phyloP scores from a whole-genome alignment of 2,113 vertebrate species.

The Gnathonemus longibarbis region DNA sequence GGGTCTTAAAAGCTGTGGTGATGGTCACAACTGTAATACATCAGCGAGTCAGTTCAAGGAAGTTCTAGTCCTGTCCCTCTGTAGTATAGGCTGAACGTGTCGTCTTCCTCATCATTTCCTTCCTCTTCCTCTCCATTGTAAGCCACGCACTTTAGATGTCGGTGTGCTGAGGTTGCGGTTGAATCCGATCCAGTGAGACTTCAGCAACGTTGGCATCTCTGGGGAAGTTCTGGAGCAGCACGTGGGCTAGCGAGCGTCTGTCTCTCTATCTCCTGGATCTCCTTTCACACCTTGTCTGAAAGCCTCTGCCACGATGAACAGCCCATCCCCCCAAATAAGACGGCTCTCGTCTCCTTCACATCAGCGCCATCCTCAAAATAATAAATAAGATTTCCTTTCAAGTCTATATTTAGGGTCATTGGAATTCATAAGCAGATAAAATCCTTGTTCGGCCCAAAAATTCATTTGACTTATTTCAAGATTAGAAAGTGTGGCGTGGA shows the following conservation, averaged over 20 bases:
- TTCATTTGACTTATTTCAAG: conserved; percentile 13
- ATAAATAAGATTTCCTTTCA: conserved; percentile 1
- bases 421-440: conserved; percentile 13
- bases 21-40: no score
- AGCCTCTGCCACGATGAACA: neutral
- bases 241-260: neutral
- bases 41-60: neutral
- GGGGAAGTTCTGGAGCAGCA: neutral
- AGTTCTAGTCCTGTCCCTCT: neutral
- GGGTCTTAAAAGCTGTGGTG: neutral
- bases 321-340: conserved; percentile 21
- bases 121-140: neutral
- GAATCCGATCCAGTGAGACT: neutral
- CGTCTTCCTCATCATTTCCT: neutral
- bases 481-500: conserved; percentile 3
- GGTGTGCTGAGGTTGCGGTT: neutral
- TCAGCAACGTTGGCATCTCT: neutral
- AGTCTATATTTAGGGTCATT: conserved; percentile 8
- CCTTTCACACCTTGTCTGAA: neutral
- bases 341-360: neutral
- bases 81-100: neutral
- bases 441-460: conserved; percentile 23
- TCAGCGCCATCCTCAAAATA: neutral
- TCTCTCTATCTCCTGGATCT: neutral
- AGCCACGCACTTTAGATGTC: neutral